Conservation (phyloP, 2,797 vertebrate species). For the Mustela erminea region DNA sequence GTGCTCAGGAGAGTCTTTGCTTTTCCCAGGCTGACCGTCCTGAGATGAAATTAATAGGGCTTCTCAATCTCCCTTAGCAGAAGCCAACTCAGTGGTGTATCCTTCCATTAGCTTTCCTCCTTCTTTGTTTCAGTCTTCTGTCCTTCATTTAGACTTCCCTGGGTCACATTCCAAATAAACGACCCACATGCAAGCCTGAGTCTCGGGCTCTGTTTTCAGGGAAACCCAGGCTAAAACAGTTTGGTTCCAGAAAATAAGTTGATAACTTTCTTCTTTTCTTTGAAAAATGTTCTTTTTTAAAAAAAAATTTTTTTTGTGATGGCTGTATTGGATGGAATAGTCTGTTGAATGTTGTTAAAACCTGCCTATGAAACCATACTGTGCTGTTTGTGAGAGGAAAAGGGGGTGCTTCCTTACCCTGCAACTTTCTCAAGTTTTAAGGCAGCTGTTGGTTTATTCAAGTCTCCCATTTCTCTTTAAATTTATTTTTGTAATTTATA, state of each 20-base stretch:
- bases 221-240: background rate
- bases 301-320: background rate
- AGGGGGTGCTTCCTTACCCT: background rate
- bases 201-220: background rate
- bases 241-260: conserved; percentile 3
- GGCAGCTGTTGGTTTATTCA: background rate
- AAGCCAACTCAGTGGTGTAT: background rate
- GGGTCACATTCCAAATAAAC: background rate
- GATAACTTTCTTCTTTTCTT: background rate
- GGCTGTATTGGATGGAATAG: background rate
- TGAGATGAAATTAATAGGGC: too few relatives aligned
- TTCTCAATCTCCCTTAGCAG: background rate
- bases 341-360: background rate
- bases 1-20: background rate
- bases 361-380: background rate
- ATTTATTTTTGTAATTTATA: background rate
- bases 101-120: background rate
- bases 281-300: background rate
- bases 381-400: background rate
- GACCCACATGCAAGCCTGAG: background rate
- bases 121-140: background rate
- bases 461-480: background rate
- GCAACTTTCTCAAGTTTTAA: background rate
- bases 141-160: background rate
- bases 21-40: background rate